Evolutionary conservation across 2,113 vertebrate genomes (phyloP), one percentile per base, ranked within the genome.

Genomic region (Grammomys dolichurus): DNA sequence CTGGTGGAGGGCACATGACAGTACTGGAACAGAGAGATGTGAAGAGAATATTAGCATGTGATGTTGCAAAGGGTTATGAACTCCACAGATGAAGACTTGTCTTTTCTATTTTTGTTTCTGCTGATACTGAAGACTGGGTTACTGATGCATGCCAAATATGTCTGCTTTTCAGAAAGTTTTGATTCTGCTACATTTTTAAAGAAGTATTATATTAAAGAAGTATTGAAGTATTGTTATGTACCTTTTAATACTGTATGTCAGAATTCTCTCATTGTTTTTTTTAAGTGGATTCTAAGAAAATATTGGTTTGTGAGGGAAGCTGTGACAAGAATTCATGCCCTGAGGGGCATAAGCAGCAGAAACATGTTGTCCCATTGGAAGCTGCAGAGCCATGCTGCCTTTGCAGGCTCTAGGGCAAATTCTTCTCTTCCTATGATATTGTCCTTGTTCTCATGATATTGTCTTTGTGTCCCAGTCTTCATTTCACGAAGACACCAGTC

Each of bases 61-160:
- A 12, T 54, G 33, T 33, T 33, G 28, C 54, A 51, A 26, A 33
- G 11, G 19, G 14, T 40, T 9, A 46, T 81, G 40, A 33, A 65
- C 80, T 70, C 69, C 28, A 69, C 77, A 77, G 33, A n/a, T 60
- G 17, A 82, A 77, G 22, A 28, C 51, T 40, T 89, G 58, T 11
- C 33, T 51, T 43, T 89, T 94, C 54, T 20, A 75, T 70, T 96
- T 90, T 80, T 58, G 16, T 94, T 94, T 31, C 73, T 73, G 28
- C 17, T 60, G 54, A 86, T 11, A 73, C 51, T 36, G 40, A 43
- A 67, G 43, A 9, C 43, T 33, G 2, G 63, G 28, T 67, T 72
- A 67, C 1, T 40, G 14, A 24, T 60, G 11, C 13, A 3, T 63
- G 54, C 72, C 67, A 91, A 65, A 65, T 84, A n/a, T 20, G 9